Percentiles rank a stretch among this genome's conserved stretches.
Conservation (phyloP, 2,888 invertebrate species). For the Lamellibrachia columna region DNA sequence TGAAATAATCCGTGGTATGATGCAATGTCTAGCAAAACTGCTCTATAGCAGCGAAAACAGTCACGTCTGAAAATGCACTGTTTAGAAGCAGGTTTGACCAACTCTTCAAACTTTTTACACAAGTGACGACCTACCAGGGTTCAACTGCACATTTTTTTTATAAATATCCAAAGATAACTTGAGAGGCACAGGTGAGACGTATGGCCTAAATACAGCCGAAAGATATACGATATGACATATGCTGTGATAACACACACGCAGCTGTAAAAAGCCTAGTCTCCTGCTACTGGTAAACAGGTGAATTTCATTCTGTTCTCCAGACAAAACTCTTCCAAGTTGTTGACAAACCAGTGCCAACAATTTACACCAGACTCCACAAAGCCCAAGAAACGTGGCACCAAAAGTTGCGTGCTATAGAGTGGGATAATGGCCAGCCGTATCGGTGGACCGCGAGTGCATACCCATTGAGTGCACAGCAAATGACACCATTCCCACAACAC, state of each 20-base stretch:
- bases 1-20: too few relatives aligned
- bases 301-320: not conserved
- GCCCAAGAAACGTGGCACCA: not conserved
- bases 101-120: not conserved
- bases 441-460: not conserved
- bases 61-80: not conserved
- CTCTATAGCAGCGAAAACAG: too few relatives aligned
- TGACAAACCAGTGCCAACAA: not conserved
- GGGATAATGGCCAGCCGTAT: not conserved
- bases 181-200: not conserved
- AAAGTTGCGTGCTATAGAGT: not conserved
- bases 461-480: not conserved
- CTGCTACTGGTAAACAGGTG: not conserved
- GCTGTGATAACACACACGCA: constrained; percentile 3
- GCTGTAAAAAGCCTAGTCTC: not conserved
- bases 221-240: not conserved
- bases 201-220: not conserved
- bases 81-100: not conserved
- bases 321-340: not conserved
- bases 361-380: not conserved
- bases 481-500: not conserved
- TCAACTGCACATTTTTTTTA: not conserved
- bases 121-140: not conserved
- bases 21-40: too few relatives aligned
- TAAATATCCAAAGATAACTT: not conserved